Percentiles rank a stretch among this genome's conserved stretches.
Conservation (phyloP, 2,113 vertebrate genomes). For the Oxygymnocypris stewartii region DNA sequence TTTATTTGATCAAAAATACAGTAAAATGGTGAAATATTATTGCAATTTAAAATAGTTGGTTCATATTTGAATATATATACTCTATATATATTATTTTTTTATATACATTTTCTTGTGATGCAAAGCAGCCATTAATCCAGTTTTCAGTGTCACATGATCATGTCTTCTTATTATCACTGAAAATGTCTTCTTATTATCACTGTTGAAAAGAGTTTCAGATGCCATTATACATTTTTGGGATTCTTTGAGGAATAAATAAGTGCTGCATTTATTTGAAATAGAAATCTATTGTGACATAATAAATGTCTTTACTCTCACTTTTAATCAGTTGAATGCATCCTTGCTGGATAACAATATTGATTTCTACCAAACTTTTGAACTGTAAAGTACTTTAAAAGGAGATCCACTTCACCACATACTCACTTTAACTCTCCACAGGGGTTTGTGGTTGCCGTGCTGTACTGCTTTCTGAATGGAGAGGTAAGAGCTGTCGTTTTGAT, state of each 20-base stretch:
- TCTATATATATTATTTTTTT: too few relatives aligned
- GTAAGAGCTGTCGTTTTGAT: conserved; percentile 73
- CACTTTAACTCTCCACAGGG: conserved; percentile 75
- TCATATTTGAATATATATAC: not conserved
- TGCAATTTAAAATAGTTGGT: not conserved
- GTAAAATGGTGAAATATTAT: not conserved
- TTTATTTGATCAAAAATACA: not conserved
- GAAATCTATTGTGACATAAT: not conserved
- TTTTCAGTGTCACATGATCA: not conserved
- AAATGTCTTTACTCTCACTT: not conserved
- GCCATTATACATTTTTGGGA: not conserved
- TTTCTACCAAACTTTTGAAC: not conserved
- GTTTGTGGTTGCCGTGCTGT: conserved; percentile 96
- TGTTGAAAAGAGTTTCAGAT: not conserved
- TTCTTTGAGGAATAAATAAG: not conserved
- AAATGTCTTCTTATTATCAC: not conserved
- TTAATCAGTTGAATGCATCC: not conserved
- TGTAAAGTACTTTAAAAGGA: not conserved
- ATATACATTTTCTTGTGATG: not conserved
- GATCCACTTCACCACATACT: not conserved
- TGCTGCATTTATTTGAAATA: not conserved
- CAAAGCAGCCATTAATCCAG: not conserved
- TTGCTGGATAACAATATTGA: not conserved
- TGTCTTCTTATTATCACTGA: too few relatives aligned
- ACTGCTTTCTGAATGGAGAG: conserved; percentile 98